phyloP scores from a whole-genome alignment of 2,888 invertebrate species.

The Nomada ferruginata region DNA sequence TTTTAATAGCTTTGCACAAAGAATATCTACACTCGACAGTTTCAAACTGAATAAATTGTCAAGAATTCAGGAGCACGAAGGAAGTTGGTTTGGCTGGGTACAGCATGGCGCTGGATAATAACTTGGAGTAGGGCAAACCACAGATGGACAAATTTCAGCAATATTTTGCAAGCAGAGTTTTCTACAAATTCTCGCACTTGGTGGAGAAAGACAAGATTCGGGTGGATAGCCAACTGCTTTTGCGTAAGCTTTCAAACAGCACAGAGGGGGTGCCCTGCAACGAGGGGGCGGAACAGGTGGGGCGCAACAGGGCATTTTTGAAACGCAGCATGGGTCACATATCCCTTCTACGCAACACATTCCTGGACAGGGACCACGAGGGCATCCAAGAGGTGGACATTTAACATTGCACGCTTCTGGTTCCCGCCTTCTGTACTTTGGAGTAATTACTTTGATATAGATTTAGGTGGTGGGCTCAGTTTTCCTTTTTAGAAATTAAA shows the following conservation, averaged over 20 bases:
- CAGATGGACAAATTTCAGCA: background rate
- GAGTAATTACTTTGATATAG: background rate
- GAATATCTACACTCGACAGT: too few relatives aligned
- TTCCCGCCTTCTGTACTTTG: slow-evolving; percentile 70
- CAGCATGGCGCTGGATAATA: slow-evolving; percentile 12
- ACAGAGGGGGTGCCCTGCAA: slow-evolving; percentile 58
- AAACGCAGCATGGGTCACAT: slow-evolving; percentile 73
- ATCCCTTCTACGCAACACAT: slow-evolving; percentile 69
- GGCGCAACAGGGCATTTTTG: slow-evolving; percentile 71
- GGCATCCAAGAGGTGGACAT: slow-evolving; percentile 77
- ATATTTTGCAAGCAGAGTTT: background rate
- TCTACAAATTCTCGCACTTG: background rate
- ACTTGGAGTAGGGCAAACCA: background rate
- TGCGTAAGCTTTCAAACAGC: slow-evolving; percentile 34
- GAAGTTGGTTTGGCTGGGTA: background rate
- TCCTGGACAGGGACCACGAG: slow-evolving; percentile 76
- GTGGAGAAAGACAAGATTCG: slow-evolving; percentile 41
- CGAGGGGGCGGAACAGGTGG: slow-evolving; percentile 58
- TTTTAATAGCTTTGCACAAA: too few relatives aligned
- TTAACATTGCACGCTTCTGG: slow-evolving; percentile 75
- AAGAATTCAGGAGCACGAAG: too few relatives aligned
- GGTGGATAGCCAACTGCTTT: slow-evolving; percentile 33
- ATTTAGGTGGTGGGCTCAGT: background rate
- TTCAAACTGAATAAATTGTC: too few relatives aligned
- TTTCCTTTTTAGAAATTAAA: background rate